Base-by-base conservation (phyloP, 2,113 vertebrate genomes). In the Pelvicachromis taeniatus region DNA sequence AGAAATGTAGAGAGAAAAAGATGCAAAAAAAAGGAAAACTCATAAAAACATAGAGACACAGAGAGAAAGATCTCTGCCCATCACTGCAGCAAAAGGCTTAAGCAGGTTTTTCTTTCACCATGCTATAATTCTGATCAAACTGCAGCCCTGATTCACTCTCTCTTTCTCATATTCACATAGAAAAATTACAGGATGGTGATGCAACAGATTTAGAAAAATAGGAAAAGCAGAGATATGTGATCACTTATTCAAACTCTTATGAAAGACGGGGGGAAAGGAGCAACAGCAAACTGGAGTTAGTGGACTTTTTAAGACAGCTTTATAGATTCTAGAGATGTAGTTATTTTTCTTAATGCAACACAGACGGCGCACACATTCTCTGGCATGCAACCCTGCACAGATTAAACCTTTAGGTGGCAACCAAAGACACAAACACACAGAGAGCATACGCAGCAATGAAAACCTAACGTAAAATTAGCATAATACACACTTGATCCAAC, bases 401-500 rank as follows among this genome's bases (percentile, higher is more conserved):
- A 79, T 81, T 70, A 52, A 80, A 82, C 42, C 53, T 78, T 77
- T 38, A 65, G 59, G 75, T 79, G 68, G 29, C 50, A 45, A 81
- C 85, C 54, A 86, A 86, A 89, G 48, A 81, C 45, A 77, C 53
- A 29, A n/a, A 26, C 55, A 68, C 89, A 85, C 61, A 54, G 23
- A 77, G 33, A 77, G 38, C 73, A 17, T 35, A 17, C 21, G 31
- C 12, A 42, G 48, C 45, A 50, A 87, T 87, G 68, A 65, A 81
- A 78, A 88, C 26, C 35, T 31, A 23, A 80, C 4, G 54, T 80
- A 78, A 87, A 83, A 92, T 91, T 87, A 40, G 52, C 85, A 88
- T 89, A 87, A 89, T 88, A 86, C 87, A 81, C 73, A 88, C 86
- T 89, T 82, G 81, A 91, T 91, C 85, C 61, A 17, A 63, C 83